Conservation (phyloP, 1,140 invertebrate species). For the Papilio helenus region DNA sequence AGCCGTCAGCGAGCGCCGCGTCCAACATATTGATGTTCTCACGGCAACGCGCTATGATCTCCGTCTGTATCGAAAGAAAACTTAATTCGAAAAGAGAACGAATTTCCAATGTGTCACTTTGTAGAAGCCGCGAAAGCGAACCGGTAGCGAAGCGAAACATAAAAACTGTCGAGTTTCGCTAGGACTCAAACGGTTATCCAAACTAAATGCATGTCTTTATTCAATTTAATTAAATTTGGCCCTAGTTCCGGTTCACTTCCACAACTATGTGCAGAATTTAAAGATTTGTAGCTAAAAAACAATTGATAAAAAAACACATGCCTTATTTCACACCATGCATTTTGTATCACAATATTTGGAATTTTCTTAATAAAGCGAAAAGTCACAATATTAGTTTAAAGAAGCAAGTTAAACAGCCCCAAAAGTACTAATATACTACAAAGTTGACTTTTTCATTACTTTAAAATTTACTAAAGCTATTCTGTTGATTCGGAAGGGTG, state of each 20-base stretch:
- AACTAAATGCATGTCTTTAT: too few species aligned
- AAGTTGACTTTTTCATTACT: slow-evolving; percentile 42
- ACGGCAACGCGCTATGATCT: slow-evolving; percentile 73
- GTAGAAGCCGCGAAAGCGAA: not conserved
- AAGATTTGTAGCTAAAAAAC: not conserved
- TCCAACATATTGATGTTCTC: slow-evolving; percentile 79
- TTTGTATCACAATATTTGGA: slow-evolving; percentile 8
- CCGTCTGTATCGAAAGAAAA: slow-evolving; percentile 74
- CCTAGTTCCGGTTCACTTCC: not conserved
- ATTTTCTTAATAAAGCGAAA: slow-evolving; percentile 34
- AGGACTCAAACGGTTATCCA: too few species aligned
- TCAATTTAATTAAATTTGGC: not conserved
- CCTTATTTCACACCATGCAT: slow-evolving; percentile 30
- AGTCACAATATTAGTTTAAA: slow-evolving; percentile 64
- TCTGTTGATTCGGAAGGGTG: slow-evolving; percentile 79
- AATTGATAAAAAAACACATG: slow-evolving; percentile 16
- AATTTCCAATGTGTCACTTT: slow-evolving; percentile 3
- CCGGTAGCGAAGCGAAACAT: not conserved
- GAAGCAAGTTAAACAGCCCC: slow-evolving; percentile 62
- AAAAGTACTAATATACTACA: slow-evolving; percentile 43
- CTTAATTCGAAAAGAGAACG: slow-evolving; percentile 59
- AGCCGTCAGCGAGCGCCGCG: slow-evolving; percentile 65
- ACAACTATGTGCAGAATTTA: not conserved
- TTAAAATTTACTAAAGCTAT: slow-evolving; percentile 38
- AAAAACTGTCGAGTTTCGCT: not conserved